phyloP scores from a whole-genome alignment of 2,888 invertebrate species.

The Steromphala cineraria region DNA sequence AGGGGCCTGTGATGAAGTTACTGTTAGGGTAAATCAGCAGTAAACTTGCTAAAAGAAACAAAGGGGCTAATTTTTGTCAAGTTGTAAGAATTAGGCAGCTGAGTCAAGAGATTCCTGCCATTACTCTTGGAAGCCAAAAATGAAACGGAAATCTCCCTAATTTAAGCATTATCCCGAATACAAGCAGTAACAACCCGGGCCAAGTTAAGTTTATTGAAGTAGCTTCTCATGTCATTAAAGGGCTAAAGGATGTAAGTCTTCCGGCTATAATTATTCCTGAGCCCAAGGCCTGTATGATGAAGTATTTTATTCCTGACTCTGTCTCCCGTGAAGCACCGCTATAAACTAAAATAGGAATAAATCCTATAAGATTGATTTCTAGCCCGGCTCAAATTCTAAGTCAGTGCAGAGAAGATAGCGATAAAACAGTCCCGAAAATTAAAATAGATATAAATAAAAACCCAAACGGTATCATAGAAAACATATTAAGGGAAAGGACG shows the following conservation, averaged over 20 bases:
- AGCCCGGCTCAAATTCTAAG: slow-evolving; percentile 41
- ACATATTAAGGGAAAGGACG: slow-evolving; percentile 34
- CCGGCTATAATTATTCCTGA: background rate
- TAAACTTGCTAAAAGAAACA: background rate
- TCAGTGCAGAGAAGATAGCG: slow-evolving; percentile 35
- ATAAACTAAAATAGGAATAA: slow-evolving; percentile 41
- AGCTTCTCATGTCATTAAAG: background rate
- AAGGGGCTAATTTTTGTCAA: slow-evolving; percentile 23
- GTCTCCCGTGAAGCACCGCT: slow-evolving; percentile 32
- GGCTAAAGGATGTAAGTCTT: background rate
- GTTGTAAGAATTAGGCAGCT: background rate
- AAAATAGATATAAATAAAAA: slow-evolving; percentile 14
- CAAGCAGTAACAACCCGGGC: background rate
- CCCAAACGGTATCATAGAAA: background rate
- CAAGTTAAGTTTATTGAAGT: background rate
- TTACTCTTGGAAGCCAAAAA: slow-evolving; percentile 20
- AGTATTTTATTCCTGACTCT: slow-evolving; percentile 50
- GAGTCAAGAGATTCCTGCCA: background rate
- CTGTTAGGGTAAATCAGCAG: background rate
- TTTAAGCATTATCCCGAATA: background rate
- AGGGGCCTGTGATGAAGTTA: background rate
- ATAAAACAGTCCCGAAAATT: slow-evolving; percentile 18
- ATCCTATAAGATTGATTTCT: slow-evolving; percentile 47
- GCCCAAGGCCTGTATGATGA: slow-evolving; percentile 26
- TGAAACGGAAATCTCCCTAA: slow-evolving; percentile 18